These are phyloP conservation scores for Agelastica alni DNA, from an alignment of 2,888 invertebrate genomes.

Conservation along the genomic window DNA sequence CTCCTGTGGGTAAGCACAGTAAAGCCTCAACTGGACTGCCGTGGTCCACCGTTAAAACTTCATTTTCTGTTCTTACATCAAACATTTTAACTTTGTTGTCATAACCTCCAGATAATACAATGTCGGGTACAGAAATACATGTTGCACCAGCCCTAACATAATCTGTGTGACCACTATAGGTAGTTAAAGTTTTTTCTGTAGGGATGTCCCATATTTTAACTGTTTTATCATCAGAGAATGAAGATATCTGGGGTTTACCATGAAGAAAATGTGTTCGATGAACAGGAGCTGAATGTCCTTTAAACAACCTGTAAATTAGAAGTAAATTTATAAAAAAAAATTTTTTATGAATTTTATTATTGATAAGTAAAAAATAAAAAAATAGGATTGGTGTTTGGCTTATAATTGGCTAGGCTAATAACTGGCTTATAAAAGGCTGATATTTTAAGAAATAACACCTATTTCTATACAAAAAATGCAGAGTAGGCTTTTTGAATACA, in stretches of 20 bases:
- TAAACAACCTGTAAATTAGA: slow-evolving; percentile 67
- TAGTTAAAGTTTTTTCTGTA: slow-evolving; percentile 72
- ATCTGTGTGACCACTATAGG: slow-evolving; percentile 73
- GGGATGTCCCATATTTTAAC: slow-evolving; percentile 91
- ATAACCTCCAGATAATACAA: slow-evolving; percentile 85
- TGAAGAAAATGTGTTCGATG: slow-evolving; percentile 83
- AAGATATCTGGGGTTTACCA: slow-evolving; percentile 77
- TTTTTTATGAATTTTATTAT: too few species aligned
- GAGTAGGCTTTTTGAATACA: too few species aligned
- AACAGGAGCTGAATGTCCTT: slow-evolving; percentile 79
- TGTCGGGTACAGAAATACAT: slow-evolving; percentile 75
- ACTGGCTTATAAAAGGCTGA: too few species aligned
- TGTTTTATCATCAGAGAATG: slow-evolving; percentile 90
- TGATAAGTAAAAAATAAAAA: too few species aligned
- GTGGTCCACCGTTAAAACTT: slow-evolving; percentile 78
- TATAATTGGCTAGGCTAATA: too few species aligned
- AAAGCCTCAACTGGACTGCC: slow-evolving; percentile 89
- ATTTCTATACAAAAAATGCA: too few species aligned
- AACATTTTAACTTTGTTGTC: slow-evolving; percentile 87
- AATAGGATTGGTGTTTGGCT: too few species aligned
- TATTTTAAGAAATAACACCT: too few species aligned
- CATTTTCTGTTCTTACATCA: slow-evolving; percentile 76
- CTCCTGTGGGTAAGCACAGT: slow-evolving; percentile 85
- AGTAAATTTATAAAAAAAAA: neutral
- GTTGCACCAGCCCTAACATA: slow-evolving; percentile 85